Percentiles rank a stretch among this genome's conserved stretches.
phyloP scores from a whole-genome alignment of 2,797 vertebrate species.

The Emys orbicularis region DNA sequence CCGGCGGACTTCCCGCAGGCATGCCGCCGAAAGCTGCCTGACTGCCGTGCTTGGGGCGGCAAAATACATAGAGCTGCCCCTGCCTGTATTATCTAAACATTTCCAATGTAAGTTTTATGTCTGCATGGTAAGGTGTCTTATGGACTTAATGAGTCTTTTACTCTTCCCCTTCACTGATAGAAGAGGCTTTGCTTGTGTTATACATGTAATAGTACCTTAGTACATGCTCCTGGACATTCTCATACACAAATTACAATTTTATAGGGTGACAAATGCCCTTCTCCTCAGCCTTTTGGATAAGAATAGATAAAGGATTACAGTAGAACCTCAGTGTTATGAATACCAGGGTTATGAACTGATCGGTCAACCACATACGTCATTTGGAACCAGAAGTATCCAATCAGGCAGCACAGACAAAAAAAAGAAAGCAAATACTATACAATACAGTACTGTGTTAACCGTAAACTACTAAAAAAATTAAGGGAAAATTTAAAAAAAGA shows the following conservation, averaged over 20 bases:
- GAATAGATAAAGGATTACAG: not conserved
- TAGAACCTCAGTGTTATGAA: too few relatives aligned
- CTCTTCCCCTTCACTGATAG: not conserved
- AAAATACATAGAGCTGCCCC: not conserved
- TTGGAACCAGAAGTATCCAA: too few relatives aligned
- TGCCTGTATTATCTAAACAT: fast-evolving
- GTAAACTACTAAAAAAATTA: too few relatives aligned
- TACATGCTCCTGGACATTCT: not conserved
- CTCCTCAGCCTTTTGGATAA: not conserved
- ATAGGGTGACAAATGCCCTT: not conserved
- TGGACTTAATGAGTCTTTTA: not conserved
- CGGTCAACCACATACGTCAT: too few relatives aligned
- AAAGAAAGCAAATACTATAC: too few relatives aligned
- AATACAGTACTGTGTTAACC: too few relatives aligned
- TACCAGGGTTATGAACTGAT: too few relatives aligned
- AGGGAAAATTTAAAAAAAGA: too few relatives aligned
- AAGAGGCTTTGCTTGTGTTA: not conserved
- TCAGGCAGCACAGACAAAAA: too few relatives aligned
- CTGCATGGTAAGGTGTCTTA: not conserved
- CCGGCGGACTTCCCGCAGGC: too few relatives aligned
- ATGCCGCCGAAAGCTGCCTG: too few relatives aligned
- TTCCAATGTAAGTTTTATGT: not conserved
- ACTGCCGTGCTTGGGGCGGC: too few relatives aligned
- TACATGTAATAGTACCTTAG: not conserved
- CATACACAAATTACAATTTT: not conserved